A percentile compares a stretch with the other conserved stretches of the same genome.
Evolutionary conservation across 2,113 vertebrate genomes (phyloP).

Genomic region (Muntiacus muntjak): DNA sequence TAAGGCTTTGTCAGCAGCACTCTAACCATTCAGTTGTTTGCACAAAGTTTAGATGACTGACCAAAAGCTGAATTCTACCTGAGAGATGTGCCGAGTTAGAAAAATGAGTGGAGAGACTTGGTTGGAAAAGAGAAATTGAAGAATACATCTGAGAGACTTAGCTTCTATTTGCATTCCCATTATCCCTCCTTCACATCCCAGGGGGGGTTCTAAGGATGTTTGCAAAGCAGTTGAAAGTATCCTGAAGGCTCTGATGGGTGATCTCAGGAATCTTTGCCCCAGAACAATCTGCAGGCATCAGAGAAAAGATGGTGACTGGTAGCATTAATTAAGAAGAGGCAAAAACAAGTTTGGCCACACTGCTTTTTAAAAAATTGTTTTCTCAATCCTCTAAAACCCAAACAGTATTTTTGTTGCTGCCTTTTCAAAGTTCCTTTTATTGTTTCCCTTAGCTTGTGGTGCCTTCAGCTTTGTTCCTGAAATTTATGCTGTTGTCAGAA

Average conservation of each 20-base stretch:
- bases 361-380: background rate
- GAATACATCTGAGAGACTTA: background rate
- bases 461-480: conserved; percentile 17
- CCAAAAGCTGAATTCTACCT: background rate
- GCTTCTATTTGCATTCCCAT: background rate
- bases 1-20: background rate
- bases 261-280: background rate
- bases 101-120: background rate
- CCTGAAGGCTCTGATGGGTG: background rate
- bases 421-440: background rate
- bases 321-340: background rate
- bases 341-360: background rate
- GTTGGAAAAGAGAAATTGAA: background rate
- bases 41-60: background rate
- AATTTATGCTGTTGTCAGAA: conserved; percentile 57
- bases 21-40: background rate
- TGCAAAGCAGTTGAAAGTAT: background rate
- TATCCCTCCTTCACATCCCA: background rate
- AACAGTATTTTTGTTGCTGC: background rate
- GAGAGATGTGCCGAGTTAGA: background rate
- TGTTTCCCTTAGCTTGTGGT: conserved; percentile 17
- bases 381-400: background rate
- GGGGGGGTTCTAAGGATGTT: background rate
- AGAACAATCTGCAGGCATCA: background rate
- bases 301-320: background rate